These are phyloP conservation scores for Neodon shergylaensis DNA, from an alignment of 2,113 vertebrate species.

Conservation along the genomic window DNA sequence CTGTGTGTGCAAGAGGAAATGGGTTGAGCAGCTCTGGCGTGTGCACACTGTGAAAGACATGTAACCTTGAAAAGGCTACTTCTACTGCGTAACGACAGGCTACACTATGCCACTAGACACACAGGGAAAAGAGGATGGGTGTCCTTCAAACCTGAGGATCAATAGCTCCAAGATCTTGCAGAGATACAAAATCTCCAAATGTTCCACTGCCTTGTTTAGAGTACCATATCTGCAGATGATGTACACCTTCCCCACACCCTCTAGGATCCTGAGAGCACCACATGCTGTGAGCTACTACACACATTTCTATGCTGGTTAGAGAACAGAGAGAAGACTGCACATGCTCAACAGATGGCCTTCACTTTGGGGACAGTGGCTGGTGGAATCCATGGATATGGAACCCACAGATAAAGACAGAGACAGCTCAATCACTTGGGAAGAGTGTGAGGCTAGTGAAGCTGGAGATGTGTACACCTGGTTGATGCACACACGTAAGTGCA, in stretches of 20 bases:
- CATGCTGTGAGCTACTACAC: not conserved
- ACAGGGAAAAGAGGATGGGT: not conserved
- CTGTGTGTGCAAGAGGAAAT: not conserved
- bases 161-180: not conserved
- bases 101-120: not conserved
- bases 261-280: not conserved
- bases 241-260: not conserved
- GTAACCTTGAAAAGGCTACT: not conserved
- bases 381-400: not conserved
- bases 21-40: not conserved
- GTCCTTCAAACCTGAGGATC: not conserved
- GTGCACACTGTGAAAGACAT: not conserved
- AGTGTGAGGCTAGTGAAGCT: not conserved
- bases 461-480: accelerated
- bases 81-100: not conserved
- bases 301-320: not conserved
- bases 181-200: not conserved
- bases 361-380: not conserved
- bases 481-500: accelerated
- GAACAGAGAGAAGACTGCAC: not conserved
- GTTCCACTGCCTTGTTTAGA: too few relatives aligned
- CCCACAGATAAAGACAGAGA: not conserved
- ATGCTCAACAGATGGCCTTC: not conserved
- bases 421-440: not conserved
- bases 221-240: not conserved